Evolutionary conservation across 2,113 vertebrate genomes (phyloP).

Genomic region (Psephotus haematonotus): DNA sequence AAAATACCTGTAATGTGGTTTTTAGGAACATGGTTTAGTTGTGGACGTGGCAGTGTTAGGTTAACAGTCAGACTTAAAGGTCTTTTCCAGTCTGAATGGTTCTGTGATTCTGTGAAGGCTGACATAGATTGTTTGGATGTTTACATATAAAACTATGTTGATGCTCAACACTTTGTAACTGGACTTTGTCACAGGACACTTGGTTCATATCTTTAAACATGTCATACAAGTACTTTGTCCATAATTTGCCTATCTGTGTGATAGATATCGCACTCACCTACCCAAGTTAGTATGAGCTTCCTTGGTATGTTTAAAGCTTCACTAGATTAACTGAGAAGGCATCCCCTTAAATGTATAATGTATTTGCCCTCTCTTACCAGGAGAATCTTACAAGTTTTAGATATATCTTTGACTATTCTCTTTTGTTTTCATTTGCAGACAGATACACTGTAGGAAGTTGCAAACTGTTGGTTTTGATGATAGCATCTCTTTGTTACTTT

Average conservation of each 20-base stretch:
- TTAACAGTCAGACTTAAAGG: neutral
- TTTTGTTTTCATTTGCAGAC: neutral
- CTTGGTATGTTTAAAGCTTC: neutral
- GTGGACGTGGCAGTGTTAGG: neutral
- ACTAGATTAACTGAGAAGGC: neutral
- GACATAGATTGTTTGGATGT: neutral
- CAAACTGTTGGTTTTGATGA: neutral
- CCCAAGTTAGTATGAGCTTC: neutral
- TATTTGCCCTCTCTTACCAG: neutral
- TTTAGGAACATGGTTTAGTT: neutral
- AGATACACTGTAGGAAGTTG: neutral
- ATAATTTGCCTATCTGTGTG: neutral
- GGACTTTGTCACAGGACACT: neutral
- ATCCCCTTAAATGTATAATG: neutral
- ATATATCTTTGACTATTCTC: neutral
- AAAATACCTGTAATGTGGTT: neutral
- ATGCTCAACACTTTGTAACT: neutral
- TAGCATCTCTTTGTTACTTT: neutral
- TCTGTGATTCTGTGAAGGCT: neutral
- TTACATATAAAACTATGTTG: neutral
- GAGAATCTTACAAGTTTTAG: neutral
- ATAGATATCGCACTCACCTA: neutral
- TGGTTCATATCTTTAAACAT: neutral
- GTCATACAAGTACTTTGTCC: neutral
- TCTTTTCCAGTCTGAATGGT: neutral